A percentile compares a stretch with the other conserved stretches of the same genome.
Conservation (phyloP, 1,140 invertebrate genomes). For the Drosophila lacertosa region DNA sequence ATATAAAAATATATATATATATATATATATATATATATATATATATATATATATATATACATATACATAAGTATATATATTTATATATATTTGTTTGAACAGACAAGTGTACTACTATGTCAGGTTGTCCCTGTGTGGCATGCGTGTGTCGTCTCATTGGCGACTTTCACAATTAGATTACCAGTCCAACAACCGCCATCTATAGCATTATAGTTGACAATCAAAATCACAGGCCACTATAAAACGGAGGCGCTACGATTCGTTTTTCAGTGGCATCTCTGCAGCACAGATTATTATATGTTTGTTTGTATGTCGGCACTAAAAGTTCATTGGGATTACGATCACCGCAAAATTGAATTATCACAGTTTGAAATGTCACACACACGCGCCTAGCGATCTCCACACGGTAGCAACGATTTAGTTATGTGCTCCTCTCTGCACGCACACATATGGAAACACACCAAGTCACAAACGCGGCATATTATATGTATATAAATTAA, state of each 20-base stretch:
- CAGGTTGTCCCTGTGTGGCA: conserved; percentile 31
- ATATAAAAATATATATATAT: too few species aligned
- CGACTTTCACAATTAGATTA: conserved; percentile 78
- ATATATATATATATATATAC: neutral
- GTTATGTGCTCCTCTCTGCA: conserved; percentile 11
- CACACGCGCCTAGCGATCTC: conserved; percentile 66
- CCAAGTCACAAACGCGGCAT: neutral
- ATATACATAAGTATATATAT: neutral
- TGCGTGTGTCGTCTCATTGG: conserved; percentile 45
- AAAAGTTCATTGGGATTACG: conserved; percentile 65
- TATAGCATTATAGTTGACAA: conserved; percentile 42
- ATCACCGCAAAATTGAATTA: conserved; percentile 76
- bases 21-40: conserved; percentile 2
- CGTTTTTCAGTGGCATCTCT: conserved; percentile 25
- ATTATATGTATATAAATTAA: conserved; percentile 1
- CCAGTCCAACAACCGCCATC: conserved; percentile 46
- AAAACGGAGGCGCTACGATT: conserved; percentile 66
- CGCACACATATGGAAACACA: neutral
- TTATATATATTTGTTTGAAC: neutral
- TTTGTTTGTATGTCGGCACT: conserved; percentile 37
- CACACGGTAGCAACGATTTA: conserved; percentile 37
- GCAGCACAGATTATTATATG: conserved; percentile 32
- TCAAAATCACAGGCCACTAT: conserved; percentile 47
- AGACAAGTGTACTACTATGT: neutral
- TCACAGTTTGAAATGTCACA: conserved; percentile 80